These are phyloP conservation scores for Amblyopsis hoosieri DNA, from an alignment of 2,797 vertebrate species.

Conservation along the genomic window DNA sequence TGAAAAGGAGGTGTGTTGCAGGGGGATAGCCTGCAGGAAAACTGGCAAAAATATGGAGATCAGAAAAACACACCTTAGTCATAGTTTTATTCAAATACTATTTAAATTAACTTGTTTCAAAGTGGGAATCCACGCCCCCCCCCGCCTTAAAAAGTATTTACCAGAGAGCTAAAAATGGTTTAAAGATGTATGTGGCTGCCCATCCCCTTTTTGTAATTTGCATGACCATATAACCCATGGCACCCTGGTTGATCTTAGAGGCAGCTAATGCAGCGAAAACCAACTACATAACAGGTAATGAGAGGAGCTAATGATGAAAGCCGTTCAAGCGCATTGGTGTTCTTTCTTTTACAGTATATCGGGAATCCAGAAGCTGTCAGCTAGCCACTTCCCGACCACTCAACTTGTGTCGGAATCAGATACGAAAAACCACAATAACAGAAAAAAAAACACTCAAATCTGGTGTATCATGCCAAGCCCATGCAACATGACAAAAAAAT, in stretches of 20 bases:
- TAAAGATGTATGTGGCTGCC: not conserved
- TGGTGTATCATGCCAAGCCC: conserved; percentile 16
- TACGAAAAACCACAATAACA: conserved; percentile 1
- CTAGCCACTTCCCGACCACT: not conserved
- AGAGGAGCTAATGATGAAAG: no score
- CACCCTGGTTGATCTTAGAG: no score
- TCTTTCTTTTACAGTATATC: not conserved
- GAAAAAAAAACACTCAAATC: conserved; percentile 23
- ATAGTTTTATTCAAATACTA: conserved; percentile 7
- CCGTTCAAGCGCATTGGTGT: no score
- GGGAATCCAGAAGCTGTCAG: not conserved
- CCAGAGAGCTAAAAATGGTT: not conserved
- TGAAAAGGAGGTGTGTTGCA: conserved; percentile 47
- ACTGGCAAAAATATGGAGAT: conserved; percentile 41
- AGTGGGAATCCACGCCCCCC: not conserved
- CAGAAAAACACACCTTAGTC: conserved; percentile 23
- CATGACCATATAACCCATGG: conserved; percentile 25
- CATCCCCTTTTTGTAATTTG: conserved; percentile 28
- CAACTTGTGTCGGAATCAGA: not conserved
- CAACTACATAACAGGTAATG: no score
- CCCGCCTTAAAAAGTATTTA: not conserved
- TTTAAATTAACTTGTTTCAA: conserved; percentile 2
- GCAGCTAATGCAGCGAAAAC: no score
- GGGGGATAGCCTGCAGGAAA: conserved; percentile 38
- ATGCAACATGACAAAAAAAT: conserved; percentile 26